These are phyloP conservation scores for Ectemnius cavifrons DNA, from an alignment of 2,888 invertebrate species.

Conservation along the genomic window DNA sequence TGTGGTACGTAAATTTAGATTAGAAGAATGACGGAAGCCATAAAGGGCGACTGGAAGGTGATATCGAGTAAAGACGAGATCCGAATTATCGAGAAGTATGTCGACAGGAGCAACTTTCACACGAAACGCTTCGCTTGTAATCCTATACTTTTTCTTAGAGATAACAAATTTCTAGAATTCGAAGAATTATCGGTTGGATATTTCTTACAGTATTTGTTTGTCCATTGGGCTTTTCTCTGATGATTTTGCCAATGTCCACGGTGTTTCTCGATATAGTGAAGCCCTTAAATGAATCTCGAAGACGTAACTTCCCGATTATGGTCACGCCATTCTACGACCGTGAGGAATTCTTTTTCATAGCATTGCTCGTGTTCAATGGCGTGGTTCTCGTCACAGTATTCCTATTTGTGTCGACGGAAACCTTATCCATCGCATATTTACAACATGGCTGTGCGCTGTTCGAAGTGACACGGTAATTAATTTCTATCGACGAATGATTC, in stretches of 20 bases:
- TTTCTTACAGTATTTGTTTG: not conserved
- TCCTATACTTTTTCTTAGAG: not conserved
- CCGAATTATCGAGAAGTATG: slow-evolving; percentile 12
- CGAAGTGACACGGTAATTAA: not conserved
- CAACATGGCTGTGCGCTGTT: not conserved
- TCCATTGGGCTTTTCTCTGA: not conserved
- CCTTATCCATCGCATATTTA: not conserved
- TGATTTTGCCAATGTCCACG: not conserved
- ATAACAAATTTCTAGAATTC: not conserved
- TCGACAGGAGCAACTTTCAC: not conserved
- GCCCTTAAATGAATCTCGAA: slow-evolving; percentile 21
- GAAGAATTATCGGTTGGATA: not conserved
- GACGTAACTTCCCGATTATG: not conserved
- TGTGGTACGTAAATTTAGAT: not conserved
- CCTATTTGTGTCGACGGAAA: not conserved
- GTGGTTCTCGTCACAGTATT: not conserved
- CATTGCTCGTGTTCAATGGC: not conserved
- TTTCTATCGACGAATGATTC: too few species aligned
- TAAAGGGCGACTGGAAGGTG: not conserved
- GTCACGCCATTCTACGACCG: slow-evolving; percentile 15
- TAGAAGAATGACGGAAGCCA: not conserved
- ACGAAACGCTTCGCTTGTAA: not conserved
- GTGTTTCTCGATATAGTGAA: slow-evolving; percentile 17
- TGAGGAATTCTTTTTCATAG: slow-evolving; percentile 4
- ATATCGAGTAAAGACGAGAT: not conserved